Base-by-base conservation (phyloP, 2,888 invertebrate species). In the Agriopis aurantiaria region DNA sequence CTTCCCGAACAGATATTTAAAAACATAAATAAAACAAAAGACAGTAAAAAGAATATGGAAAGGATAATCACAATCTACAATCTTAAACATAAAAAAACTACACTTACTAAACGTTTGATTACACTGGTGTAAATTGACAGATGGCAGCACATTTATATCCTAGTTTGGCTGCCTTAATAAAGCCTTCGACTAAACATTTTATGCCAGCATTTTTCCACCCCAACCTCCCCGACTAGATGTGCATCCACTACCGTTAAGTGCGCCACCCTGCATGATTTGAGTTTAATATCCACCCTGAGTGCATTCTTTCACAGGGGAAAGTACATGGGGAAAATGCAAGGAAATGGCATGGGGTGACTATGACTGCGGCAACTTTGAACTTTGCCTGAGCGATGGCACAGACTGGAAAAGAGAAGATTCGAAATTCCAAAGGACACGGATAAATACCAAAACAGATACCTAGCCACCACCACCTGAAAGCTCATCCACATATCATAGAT, bases 241-340 rank as follows among this genome's bases (percentile, higher is more conserved):
- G 79, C 81, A 79, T 77, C 55, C 65, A 77, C 68, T 69, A 79
- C 76, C 78, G 72, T 73, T 77, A 81, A 75, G 75, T 74, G 71
- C 75, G 74, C 79, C 80, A 78, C 83, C 81, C 81, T 75, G 80
- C 85, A 88, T 92, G 91, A 92, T 92, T 91, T 88, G 91, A 92
- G 91, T 92, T 91, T 92, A 92, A 92, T 92, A 92, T 90, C 92
- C 88, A 85, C 85, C 83, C 85, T 83, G 89, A 92, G 91, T 91
- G 88, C 92, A 88, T 91, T 92, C 91, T 90, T 89, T 86, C 79
- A 82, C 80, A 53, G 59, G 66, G 70, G 62, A 67, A 65, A 59
- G 58, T 71, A 71, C 66, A 67, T 58, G 55, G 63, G 70, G 70
- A 67, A 70, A 63, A 55, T 65, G 56, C 70, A 59, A 82, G 84